phyloP scores from a whole-genome alignment of 2,113 vertebrate species.

The Nematolebias whitei region DNA sequence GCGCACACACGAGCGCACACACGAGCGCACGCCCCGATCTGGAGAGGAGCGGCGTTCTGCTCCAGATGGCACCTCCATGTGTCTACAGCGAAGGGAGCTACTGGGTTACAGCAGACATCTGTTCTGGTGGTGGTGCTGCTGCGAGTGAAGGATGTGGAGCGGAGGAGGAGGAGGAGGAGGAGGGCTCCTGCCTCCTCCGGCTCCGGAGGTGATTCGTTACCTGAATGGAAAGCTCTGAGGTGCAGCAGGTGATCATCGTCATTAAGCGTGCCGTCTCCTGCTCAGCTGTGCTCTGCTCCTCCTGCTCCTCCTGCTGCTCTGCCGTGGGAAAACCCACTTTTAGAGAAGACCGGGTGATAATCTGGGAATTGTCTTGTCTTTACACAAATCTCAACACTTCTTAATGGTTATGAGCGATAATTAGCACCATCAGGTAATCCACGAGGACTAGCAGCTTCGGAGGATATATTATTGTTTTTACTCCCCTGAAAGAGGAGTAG shows the following conservation, averaged over 20 bases:
- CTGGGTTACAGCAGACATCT: slow-evolving; percentile 87
- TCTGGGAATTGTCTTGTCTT: background rate
- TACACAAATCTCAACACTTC: background rate
- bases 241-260: slow-evolving; percentile 77
- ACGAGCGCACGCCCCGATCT: slow-evolving; percentile 67
- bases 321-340: slow-evolving; percentile 34
- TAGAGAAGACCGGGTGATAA: background rate
- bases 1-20: slow-evolving; percentile 39
- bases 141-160: slow-evolving; percentile 61
- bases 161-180: slow-evolving; percentile 17
- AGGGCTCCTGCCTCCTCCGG: slow-evolving; percentile 52
- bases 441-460: slow-evolving; percentile 7
- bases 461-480: slow-evolving; percentile 12
- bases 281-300: slow-evolving; percentile 42
- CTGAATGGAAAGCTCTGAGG: slow-evolving; percentile 74
- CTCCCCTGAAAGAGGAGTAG: slow-evolving; percentile 37
- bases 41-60: slow-evolving; percentile 76
- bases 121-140: slow-evolving; percentile 78
- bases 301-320: slow-evolving; percentile 44
- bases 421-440: slow-evolving; percentile 18
- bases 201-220: slow-evolving; percentile 75
- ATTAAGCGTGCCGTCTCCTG: slow-evolving; percentile 54
- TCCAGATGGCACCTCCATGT: slow-evolving; percentile 85
- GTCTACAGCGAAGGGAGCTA: slow-evolving; percentile 83
- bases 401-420: slow-evolving; percentile 23